Base-by-base conservation (phyloP, 2,113 vertebrate species). In the Festucalex cinctus region DNA sequence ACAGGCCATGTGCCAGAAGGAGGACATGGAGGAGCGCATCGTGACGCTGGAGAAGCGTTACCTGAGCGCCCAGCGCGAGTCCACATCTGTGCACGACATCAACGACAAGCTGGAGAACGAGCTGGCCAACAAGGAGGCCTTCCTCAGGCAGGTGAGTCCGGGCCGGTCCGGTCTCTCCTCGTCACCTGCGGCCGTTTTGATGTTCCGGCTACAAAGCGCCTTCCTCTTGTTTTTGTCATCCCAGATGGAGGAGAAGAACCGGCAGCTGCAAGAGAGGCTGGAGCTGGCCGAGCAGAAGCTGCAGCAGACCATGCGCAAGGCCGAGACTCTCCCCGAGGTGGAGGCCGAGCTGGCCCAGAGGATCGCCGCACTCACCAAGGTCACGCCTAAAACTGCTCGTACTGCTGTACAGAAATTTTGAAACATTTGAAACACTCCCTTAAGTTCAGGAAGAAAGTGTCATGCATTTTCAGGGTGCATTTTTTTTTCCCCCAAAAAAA, bases 11-110 rank as follows among this genome's bases (percentile, higher is more conserved):
- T 98, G 97, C 75, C 97, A 99, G 87, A 99, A 99, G 82, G 97
- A 99, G 80, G 97, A 99, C 77, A 99, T 99, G 97, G 97, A 99
- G 90, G 97, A 98, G 83, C 93, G 97, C 65, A 99, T 99, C 68
- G 98, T 97, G 0, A 99, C 97, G 0, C 88, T 99, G 77, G 97
- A 99, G 82, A 99, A 98, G 83, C 96, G 97, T 75, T 99, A 99
- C 91, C 95, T 99, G 86, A 97, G 95, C 86, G 97, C 94, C 75
- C 97, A 99, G 85, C 93, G 97, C 70, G 97, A 99, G 92, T 95
- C 97, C 86, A 99, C 97, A 58, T 98, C 97, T 22, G 95, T 99
- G 70, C 97, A 99, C 16, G 97, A 99, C 90, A 98, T 99, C 94
- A 99, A 97, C 0, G 97, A 99, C 85, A 99, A 99, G 63, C 90